These are phyloP conservation scores for Idris sp. DNA, from an alignment of 1,140 invertebrate species.

Conservation along the genomic window DNA sequence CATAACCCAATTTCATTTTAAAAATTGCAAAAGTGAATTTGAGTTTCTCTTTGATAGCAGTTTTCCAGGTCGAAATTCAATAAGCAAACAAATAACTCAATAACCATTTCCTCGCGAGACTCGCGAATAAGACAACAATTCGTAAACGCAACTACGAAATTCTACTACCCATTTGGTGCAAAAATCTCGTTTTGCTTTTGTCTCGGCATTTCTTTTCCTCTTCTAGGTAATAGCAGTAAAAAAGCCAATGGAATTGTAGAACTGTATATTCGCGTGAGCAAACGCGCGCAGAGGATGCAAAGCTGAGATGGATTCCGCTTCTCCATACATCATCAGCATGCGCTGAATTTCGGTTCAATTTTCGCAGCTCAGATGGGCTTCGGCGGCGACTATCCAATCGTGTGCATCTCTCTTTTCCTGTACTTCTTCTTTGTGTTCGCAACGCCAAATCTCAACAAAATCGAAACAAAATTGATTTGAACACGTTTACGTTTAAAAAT, in stretches of 20 bases:
- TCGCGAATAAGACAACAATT: conserved; percentile 27
- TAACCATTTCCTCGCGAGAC: conserved; percentile 30
- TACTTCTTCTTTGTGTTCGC: conserved; percentile 11
- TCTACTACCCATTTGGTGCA: conserved; percentile 41
- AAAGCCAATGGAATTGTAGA: conserved; percentile 38
- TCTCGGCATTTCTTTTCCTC: neutral
- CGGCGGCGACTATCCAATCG: conserved; percentile 50
- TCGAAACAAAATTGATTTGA: conserved; percentile 63
- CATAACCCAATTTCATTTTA: neutral
- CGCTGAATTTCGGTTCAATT: conserved; percentile 70
- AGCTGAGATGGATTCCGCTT: conserved; percentile 47
- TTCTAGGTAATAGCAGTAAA: conserved; percentile 28
- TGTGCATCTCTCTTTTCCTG: conserved; percentile 21
- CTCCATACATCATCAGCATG: conserved; percentile 65
- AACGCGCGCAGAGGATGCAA: conserved; percentile 47
- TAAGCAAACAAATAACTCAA: conserved; percentile 40
- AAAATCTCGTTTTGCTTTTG: conserved; percentile 17
- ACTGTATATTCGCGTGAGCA: conserved; percentile 41
- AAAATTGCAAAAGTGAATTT: conserved; percentile 42
- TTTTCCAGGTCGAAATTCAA: conserved; percentile 19
- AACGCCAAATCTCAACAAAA: conserved; percentile 56
- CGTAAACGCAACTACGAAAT: conserved; percentile 11
- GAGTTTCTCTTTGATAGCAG: conserved; percentile 6
- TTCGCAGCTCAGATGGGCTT: conserved; percentile 64
- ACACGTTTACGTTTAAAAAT: conserved; percentile 21